Conservation (phyloP, 2,797 vertebrate species). For the Hirundo rustica region DNA sequence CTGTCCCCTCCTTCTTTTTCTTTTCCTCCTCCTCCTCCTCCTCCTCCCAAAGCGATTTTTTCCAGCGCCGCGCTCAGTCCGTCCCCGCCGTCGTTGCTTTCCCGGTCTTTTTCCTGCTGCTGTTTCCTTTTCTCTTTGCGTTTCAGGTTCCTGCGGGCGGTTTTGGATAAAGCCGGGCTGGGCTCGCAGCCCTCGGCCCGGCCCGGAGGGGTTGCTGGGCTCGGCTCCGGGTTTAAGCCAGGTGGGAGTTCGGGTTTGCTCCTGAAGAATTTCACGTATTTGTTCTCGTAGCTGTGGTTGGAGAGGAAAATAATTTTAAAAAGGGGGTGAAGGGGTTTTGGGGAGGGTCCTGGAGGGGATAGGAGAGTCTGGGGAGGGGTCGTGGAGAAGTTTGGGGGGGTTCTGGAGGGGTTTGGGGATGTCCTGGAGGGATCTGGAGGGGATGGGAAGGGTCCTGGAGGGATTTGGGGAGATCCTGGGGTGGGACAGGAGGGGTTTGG, state of each 20-base stretch:
- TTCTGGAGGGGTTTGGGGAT: too few species aligned
- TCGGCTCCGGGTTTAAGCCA: constrained; percentile 79
- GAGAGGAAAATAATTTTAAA: too few species aligned
- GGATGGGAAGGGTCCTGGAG: too few species aligned
- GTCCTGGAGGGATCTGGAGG: too few species aligned
- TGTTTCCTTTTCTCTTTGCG: constrained; percentile 93
- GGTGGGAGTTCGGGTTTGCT: constrained; percentile 93
- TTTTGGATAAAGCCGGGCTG: constrained; percentile 80
- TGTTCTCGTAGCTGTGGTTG: constrained; percentile 86
- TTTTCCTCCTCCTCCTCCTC: too few species aligned
- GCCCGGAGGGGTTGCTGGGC: background rate
- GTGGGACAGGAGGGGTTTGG: too few species aligned
- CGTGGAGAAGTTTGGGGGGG: too few species aligned
- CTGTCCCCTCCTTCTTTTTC: too few species aligned
- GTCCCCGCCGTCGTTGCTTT: background rate
- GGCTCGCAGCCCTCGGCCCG: background rate
- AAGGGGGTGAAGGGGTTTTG: too few species aligned
- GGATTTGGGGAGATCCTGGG: too few species aligned
- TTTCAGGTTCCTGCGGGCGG: constrained; percentile 92
- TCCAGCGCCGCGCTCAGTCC: constrained; percentile 32
- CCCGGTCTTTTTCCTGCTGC: constrained; percentile 74
- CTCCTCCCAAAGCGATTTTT: background rate
- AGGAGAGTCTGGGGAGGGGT: too few species aligned
- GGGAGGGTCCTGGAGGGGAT: too few species aligned
- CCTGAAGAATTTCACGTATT: constrained; percentile 96